A percentile compares a stretch with the other conserved stretches of the same genome.
Evolutionary conservation across 1,140 invertebrate species (phyloP).

Genomic region (Heliconius nattereri): DNA sequence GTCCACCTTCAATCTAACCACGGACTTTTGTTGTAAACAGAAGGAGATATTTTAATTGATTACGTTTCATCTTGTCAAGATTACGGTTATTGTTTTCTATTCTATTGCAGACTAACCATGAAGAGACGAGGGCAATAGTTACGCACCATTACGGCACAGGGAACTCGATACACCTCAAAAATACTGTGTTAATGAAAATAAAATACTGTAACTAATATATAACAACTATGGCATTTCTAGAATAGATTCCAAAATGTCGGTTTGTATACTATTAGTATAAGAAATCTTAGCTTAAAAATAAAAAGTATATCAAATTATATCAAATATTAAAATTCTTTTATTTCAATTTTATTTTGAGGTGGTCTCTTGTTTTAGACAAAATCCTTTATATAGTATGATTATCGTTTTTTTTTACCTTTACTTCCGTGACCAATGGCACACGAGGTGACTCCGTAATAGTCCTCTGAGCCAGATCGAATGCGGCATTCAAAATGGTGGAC

Average conservation of each 20-base stretch:
- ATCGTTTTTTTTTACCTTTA: conserved; percentile 4
- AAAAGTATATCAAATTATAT: not conserved
- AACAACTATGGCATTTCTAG: no score
- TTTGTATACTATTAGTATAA: no score
- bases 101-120: not conserved
- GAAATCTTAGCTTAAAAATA: no score
- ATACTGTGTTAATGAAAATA: no score
- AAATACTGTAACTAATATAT: no score
- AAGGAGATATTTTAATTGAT: conserved; percentile 33
- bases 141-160: no score
- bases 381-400: not conserved
- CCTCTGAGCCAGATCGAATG: conserved; percentile 49
- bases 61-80: not conserved
- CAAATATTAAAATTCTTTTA: not conserved
- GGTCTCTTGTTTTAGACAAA: not conserved
- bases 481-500: conserved; percentile 53
- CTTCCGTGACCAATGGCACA: conserved; percentile 29
- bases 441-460: conserved; percentile 21
- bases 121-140: no score
- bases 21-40: conserved; percentile 18
- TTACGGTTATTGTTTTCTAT: not conserved
- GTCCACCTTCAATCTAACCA: conserved; percentile 28
- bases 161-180: no score
- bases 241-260: no score
- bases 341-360: not conserved